phyloP scores from a whole-genome alignment of 2,797 vertebrate species.

The Trematomus bernacchii region DNA sequence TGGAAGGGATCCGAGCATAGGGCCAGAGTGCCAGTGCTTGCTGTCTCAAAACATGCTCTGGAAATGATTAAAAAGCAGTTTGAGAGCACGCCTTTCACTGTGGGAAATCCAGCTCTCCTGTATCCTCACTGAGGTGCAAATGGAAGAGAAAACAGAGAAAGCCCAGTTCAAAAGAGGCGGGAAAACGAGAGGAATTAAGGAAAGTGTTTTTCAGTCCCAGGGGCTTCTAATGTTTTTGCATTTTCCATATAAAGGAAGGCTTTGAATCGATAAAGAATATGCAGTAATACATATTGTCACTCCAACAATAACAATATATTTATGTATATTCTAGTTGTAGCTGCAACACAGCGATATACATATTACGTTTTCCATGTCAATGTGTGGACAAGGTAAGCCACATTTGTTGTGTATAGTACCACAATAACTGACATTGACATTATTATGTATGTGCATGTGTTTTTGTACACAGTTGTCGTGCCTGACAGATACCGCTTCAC shows the following conservation, averaged over 20 bases:
- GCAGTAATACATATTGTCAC: not conserved
- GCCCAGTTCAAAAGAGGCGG: slow-evolving; percentile 65
- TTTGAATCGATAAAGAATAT: slow-evolving; percentile 3
- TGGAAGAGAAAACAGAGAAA: slow-evolving; percentile 73
- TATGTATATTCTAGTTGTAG: too few species aligned
- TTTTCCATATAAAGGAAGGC: slow-evolving; percentile 1
- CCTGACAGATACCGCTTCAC: slow-evolving; percentile 71
- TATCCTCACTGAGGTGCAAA: slow-evolving; percentile 83
- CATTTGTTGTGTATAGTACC: slow-evolving; percentile 48
- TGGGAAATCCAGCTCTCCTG: slow-evolving; percentile 86
- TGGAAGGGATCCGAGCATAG: slow-evolving; percentile 82
- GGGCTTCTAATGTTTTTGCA: slow-evolving; percentile 12
- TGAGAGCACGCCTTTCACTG: slow-evolving; percentile 82
- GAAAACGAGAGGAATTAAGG: slow-evolving; percentile 41
- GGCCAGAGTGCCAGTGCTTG: slow-evolving; percentile 79
- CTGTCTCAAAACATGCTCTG: slow-evolving; percentile 86
- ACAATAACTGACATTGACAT: slow-evolving; percentile 70
- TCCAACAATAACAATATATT: not conserved
- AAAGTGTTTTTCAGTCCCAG: slow-evolving; percentile 57
- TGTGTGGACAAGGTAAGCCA: slow-evolving; percentile 36
- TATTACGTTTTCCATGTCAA: slow-evolving; percentile 12
- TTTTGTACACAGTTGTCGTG: slow-evolving; percentile 73
- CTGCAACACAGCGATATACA: slow-evolving; percentile 6
- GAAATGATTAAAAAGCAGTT: slow-evolving; percentile 92
- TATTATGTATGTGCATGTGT: slow-evolving; percentile 71